A percentile compares a stretch with the other conserved stretches of the same genome.
Conservation (phyloP, 2,888 invertebrate genomes). For the Epsilonema sp. region DNA sequence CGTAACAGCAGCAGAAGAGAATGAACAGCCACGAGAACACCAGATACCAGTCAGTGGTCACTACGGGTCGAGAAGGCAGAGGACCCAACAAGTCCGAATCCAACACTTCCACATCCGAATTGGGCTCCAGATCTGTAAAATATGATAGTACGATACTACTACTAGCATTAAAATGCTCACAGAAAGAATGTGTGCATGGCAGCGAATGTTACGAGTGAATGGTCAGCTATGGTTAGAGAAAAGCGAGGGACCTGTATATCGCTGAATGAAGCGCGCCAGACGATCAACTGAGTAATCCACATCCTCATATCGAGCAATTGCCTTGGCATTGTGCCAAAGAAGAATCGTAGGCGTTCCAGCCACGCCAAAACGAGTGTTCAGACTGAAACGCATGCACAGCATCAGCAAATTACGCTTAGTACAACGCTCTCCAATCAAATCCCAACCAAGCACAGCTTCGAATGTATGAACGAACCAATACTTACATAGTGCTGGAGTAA, state of each 20-base stretch:
- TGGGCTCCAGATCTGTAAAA: conserved; percentile 28
- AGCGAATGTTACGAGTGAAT: too few relatives aligned
- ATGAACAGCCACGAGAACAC: conserved; percentile 68
- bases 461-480: too few relatives aligned
- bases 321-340: conserved; percentile 67
- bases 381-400: conserved; percentile 22
- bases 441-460: too few relatives aligned
- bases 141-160: too few relatives aligned
- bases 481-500: too few relatives aligned
- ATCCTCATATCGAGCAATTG: conserved; percentile 62
- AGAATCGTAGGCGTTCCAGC: conserved; percentile 70
- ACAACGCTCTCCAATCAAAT: too few relatives aligned
- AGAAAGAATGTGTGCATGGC: too few relatives aligned
- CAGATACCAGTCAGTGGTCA: conserved; percentile 58
- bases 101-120: conserved; percentile 38
- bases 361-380: conserved; percentile 74
- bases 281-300: conserved; percentile 56
- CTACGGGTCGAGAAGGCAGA: conserved; percentile 51
- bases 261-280: conserved; percentile 54
- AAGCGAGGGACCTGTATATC: conserved; percentile 51
- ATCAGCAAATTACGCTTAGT: too few relatives aligned
- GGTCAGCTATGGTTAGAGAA: too few relatives aligned
- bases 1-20: conserved; percentile 48
- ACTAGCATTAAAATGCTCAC: too few relatives aligned
- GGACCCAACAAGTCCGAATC: conserved; percentile 42